phyloP scores from a whole-genome alignment of 2,888 invertebrate genomes.

The Ophion ventricosus region DNA sequence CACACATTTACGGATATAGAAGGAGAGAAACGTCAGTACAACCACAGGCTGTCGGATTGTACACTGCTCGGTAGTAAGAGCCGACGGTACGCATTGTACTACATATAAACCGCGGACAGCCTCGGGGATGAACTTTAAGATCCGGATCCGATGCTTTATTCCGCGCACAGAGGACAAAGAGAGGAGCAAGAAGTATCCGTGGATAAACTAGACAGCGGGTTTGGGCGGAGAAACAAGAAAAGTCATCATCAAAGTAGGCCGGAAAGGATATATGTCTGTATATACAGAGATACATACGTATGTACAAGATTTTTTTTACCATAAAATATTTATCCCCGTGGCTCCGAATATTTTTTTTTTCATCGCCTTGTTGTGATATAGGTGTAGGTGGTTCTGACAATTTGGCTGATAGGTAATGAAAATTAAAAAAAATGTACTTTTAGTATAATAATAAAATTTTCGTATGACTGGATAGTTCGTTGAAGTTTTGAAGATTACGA shows the following conservation, averaged over 20 bases:
- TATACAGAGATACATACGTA: neutral
- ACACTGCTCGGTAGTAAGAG: conserved; percentile 17
- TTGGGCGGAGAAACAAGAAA: conserved; percentile 22
- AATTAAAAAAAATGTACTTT: too few species aligned
- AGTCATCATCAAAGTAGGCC: conserved; percentile 6
- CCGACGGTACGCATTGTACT: conserved; percentile 17
- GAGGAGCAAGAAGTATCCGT: conserved; percentile 6
- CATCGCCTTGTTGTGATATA: too few species aligned
- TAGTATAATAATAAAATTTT: too few species aligned
- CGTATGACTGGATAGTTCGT: too few species aligned
- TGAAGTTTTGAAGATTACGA: too few species aligned
- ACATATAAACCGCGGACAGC: neutral
- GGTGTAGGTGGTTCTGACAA: too few species aligned
- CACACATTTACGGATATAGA: too few species aligned
- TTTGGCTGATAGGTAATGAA: too few species aligned
- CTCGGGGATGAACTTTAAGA: conserved; percentile 39
- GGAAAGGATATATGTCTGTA: neutral
- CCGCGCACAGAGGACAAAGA: neutral
- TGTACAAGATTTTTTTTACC: too few species aligned
- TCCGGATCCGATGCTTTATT: conserved; percentile 23
- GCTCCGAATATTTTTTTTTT: too few species aligned
- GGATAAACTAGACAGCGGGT: conserved; percentile 21
- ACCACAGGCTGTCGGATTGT: conserved; percentile 21
- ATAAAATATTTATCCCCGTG: too few species aligned
- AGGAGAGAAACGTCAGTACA: conserved; percentile 14